These are phyloP conservation scores for Oreochromis spilurus DNA, from an alignment of 2,113 vertebrate species.

Conservation along the genomic window DNA sequence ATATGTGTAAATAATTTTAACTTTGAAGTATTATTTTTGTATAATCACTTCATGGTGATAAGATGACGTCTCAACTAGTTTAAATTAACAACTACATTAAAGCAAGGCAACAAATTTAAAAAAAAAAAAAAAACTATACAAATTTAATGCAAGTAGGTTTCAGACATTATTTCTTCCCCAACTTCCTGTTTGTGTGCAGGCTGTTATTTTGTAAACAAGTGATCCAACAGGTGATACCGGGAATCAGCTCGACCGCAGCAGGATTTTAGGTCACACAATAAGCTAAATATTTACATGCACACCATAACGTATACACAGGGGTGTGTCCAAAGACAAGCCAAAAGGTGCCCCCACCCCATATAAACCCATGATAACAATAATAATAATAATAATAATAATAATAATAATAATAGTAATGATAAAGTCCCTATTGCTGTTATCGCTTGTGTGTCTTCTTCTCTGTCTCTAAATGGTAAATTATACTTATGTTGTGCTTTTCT, in stretches of 20 bases:
- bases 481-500: not conserved
- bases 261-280: not conserved
- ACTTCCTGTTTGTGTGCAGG: not conserved
- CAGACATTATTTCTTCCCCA: not conserved
- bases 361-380: not conserved
- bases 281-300: not conserved
- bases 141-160: not conserved
- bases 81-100: not conserved
- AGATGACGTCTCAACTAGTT: not conserved
- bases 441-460: not conserved
- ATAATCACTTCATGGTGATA: not conserved
- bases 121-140: not conserved
- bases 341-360: not conserved
- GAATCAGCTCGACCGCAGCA: not conserved
- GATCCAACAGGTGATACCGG: not conserved
- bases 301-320: not conserved
- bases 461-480: not conserved
- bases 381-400: not conserved
- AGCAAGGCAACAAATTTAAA: not conserved
- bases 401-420: not conserved
- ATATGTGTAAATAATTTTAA: not conserved
- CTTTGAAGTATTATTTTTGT: not conserved
- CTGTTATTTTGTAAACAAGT: not conserved
- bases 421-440: not conserved
- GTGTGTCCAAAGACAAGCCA: not conserved